These are phyloP conservation scores for Lepidostoma basale DNA, from an alignment of 1,140 invertebrate genomes.

Conservation along the genomic window DNA sequence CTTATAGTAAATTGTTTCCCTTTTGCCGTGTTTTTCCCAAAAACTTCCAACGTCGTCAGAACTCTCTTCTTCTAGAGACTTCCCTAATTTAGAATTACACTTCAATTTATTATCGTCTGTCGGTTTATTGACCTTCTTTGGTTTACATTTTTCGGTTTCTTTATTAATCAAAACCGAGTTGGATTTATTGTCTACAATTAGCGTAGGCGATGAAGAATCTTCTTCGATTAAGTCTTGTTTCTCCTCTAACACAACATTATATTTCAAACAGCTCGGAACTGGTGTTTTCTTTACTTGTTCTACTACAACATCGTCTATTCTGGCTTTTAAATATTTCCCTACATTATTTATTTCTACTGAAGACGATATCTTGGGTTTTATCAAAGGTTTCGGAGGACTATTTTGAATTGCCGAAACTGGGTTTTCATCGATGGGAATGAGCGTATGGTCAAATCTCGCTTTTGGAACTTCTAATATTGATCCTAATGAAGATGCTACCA, in stretches of 20 bases:
- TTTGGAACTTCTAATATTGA: constrained; percentile 57
- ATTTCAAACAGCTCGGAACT: constrained; percentile 42
- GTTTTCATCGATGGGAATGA: constrained; percentile 36
- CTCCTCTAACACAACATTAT: constrained; percentile 46
- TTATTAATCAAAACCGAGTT: too few relatives aligned
- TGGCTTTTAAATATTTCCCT: constrained; percentile 58
- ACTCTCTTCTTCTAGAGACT: constrained; percentile 36
- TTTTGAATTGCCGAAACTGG: constrained; percentile 45
- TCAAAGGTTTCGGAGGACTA: constrained; percentile 53
- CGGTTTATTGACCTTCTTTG: too few relatives aligned
- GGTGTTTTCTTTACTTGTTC: constrained; percentile 51
- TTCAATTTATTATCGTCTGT: not conserved
- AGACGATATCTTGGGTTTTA: constrained; percentile 61
- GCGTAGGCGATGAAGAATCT: too few relatives aligned
- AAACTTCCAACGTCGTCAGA: constrained; percentile 56
- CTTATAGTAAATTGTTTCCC: constrained; percentile 61
- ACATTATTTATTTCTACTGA: constrained; percentile 57
- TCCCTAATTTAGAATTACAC: not conserved
- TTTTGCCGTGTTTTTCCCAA: constrained; percentile 62
- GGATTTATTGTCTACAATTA: too few relatives aligned
- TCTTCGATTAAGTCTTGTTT: constrained; percentile 14
- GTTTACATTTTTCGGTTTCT: too few relatives aligned
- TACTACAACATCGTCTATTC: constrained; percentile 61
- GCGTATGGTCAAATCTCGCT: constrained; percentile 21
- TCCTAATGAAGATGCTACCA: constrained; percentile 52